phyloP scores from a whole-genome alignment of 1,140 invertebrate species.

The Psix sp. region DNA sequence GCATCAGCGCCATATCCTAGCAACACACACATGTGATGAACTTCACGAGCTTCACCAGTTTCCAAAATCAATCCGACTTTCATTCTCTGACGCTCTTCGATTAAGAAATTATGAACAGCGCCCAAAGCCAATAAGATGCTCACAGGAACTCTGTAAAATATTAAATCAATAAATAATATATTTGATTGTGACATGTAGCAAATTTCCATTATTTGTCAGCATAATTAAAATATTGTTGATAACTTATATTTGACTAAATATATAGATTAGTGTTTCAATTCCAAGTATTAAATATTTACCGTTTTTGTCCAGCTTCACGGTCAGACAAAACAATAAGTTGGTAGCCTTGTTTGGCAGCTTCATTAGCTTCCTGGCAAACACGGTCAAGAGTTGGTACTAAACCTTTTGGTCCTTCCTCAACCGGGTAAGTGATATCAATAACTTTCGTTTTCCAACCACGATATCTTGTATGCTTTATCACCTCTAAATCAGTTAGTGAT shows the following conservation, averaged over 20 bases:
- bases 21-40: conserved; percentile 97
- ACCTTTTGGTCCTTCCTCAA: conserved; percentile 83
- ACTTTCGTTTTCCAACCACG: conserved; percentile 94
- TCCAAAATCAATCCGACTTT: conserved; percentile 96
- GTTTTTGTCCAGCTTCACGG: conserved; percentile 82
- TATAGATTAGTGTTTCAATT: not conserved
- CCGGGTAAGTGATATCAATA: conserved; percentile 93
- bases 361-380: conserved; percentile 88
- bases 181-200: too few relatives aligned
- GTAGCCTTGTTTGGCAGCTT: conserved; percentile 87
- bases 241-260: not conserved
- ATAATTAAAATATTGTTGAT: too few relatives aligned
- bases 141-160: conserved; percentile 81
- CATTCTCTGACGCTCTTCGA: conserved; percentile 96
- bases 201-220: too few relatives aligned
- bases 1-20: conserved; percentile 98
- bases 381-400: conserved; percentile 87
- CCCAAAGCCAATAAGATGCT: conserved; percentile 93
- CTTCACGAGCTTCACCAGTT: conserved; percentile 95
- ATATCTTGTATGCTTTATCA: conserved; percentile 90
- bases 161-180: too few relatives aligned
- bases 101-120: conserved; percentile 96
- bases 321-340: conserved; percentile 95
- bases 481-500: conserved; percentile 92
- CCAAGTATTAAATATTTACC: conserved; percentile 68